phyloP scores from a whole-genome alignment of 2,797 vertebrate species.

The Ctenochaetus hawaiiensis region DNA sequence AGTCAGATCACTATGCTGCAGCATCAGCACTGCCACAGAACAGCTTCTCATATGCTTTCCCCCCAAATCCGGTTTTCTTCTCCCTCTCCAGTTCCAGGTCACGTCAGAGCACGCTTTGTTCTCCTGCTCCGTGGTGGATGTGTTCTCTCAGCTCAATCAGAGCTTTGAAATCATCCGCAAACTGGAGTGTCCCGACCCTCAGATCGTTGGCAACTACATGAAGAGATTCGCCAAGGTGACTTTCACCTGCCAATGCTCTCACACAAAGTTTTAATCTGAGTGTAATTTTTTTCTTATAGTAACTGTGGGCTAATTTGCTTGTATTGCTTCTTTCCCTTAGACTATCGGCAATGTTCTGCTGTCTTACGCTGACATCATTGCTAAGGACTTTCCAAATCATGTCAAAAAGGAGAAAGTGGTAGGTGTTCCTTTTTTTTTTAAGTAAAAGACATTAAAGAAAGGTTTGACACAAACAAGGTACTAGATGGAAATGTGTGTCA shows the following conservation, averaged over 20 bases:
- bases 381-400: constrained; percentile 94
- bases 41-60: constrained; percentile 22
- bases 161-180: constrained; percentile 99
- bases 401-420: constrained; percentile 98
- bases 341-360: constrained; percentile 97
- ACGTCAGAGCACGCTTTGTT: constrained; percentile 96
- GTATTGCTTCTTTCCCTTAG: constrained; percentile 64
- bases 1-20: constrained; percentile 9
- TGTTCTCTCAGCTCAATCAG: constrained; percentile 99
- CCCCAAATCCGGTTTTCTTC: constrained; percentile 18
- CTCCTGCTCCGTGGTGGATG: constrained; percentile 97
- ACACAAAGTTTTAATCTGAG: constrained; percentile 6
- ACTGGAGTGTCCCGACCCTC: constrained; percentile 95
- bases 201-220: constrained; percentile 98
- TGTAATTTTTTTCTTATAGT: background rate
- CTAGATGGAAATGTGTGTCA: constrained; percentile 11
- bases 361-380: constrained; percentile 96
- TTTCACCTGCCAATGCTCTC: background rate
- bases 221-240: constrained; percentile 96
- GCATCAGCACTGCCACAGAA: constrained; percentile 16
- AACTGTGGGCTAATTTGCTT: background rate
- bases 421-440: constrained; percentile 40
- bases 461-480: background rate
- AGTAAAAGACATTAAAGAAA: background rate
- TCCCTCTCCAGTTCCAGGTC: constrained; percentile 92